A percentile compares a stretch with the other conserved stretches of the same genome.
Evolutionary conservation across 92 coral and sea anemone species (phyloP).

Genomic region (Umimayanthus kanabou): DNA sequence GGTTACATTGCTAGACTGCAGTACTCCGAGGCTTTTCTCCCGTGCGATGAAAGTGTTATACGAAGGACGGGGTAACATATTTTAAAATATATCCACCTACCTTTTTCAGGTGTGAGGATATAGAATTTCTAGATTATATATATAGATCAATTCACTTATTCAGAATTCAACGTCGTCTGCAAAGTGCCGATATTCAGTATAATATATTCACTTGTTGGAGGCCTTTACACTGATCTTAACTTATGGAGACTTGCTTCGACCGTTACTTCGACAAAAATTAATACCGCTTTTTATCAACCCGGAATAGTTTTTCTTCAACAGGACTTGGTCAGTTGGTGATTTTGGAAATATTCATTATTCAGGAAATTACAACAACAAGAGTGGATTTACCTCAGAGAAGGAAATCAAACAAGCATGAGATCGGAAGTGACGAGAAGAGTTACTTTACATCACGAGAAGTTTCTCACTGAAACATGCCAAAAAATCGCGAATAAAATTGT

Average conservation of each 20-base stretch:
- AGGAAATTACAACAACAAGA: neutral
- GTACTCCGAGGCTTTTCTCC: too few relatives aligned
- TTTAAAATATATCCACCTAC: too few relatives aligned
- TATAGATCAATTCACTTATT: too few relatives aligned
- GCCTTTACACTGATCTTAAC: too few relatives aligned
- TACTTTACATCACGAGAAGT: neutral
- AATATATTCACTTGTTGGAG: too few relatives aligned
- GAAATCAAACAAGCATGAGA: neutral
- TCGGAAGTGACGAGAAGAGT: conserved; percentile 24
- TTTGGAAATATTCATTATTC: neutral
- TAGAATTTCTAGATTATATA: too few relatives aligned
- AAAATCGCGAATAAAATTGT: neutral
- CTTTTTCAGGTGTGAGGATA: too few relatives aligned
- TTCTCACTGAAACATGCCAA: neutral
- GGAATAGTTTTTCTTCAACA: conserved; percentile 12
- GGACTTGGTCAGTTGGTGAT: neutral
- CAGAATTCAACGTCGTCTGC: too few relatives aligned
- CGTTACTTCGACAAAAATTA: neutral
- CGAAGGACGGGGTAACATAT: too few relatives aligned
- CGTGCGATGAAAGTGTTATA: too few relatives aligned
- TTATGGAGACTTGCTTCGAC: neutral
- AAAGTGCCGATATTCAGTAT: too few relatives aligned
- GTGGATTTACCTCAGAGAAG: conserved; percentile 14
- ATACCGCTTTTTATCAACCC: neutral
- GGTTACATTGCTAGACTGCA: too few relatives aligned